Conservation (phyloP, 1,140 invertebrate genomes). For the Paraescarpia echinospica region DNA sequence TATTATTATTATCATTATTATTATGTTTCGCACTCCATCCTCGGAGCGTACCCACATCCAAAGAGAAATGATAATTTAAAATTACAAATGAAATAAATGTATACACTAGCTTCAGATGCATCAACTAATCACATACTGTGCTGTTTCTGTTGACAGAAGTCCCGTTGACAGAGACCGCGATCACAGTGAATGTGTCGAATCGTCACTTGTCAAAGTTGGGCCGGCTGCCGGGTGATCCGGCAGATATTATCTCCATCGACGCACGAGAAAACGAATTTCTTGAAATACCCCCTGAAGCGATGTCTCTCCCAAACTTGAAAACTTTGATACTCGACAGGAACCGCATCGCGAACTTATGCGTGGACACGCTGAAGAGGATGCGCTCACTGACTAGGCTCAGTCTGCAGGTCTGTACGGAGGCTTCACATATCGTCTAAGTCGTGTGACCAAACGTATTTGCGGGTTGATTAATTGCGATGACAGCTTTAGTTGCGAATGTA, state of each 20-base stretch:
- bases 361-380: background rate
- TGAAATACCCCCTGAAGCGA: background rate
- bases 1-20: too few relatives aligned
- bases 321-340: background rate
- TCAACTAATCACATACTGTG: background rate
- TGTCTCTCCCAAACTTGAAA: background rate
- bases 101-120: background rate
- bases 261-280: background rate
- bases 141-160: background rate
- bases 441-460: too few relatives aligned
- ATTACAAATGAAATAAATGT: background rate
- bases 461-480: too few relatives aligned
- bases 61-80: too few relatives aligned
- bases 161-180: background rate
- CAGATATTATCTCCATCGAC: background rate
- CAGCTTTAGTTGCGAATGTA: too few relatives aligned
- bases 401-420: background rate
- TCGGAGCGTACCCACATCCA: too few relatives aligned
- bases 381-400: background rate
- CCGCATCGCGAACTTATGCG: background rate
- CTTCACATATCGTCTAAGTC: too few relatives aligned
- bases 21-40: too few relatives aligned
- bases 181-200: background rate
- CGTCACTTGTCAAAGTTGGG: background rate
- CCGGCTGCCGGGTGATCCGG: background rate